Evolutionary conservation across 2,797 vertebrate genomes (phyloP), one percentile per base, ranked within the genome.

Genomic region (Apodemus agrarius): DNA sequence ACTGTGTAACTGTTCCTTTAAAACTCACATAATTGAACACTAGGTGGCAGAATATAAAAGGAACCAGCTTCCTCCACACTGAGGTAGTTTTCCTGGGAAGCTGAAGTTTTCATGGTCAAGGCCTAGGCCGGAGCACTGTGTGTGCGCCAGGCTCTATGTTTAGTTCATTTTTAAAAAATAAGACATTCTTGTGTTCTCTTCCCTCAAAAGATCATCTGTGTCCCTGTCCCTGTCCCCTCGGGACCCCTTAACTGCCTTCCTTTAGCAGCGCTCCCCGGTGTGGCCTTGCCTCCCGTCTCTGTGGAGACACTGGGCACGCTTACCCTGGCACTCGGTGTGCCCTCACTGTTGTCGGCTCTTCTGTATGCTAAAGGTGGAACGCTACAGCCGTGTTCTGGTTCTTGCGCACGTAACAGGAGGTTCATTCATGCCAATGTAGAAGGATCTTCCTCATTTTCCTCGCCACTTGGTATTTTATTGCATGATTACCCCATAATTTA

Each of bases 91-190:
- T 95, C 57, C 57, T 26, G 31, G 57, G 54, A 80, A 74, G 67
- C 49, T 34, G 13, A 75, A 67, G n/a, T 79, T 37, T 63, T 57
- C 19, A 19, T 13, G 37, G 87, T 61, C 57, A 72, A 84, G 89
- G 59, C 7, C 34, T 49, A 19, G 72, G 16, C 43, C 78, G 0
- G 0, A 22, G 63, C 37, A 46, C n/a, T 72, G 11, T 81, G 40
- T 61, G 5, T n/a, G 6, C 2, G 6, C 2, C 10, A 54, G 43
- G 13, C 75, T 17, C 0, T 17, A 0, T 89, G 24, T 94, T 96
- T 69, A 57, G 49, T 89, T 88, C 80, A 65, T 93, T 91, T 86
- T 97, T 67, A 37, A 65, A 72, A 81, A 97, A 83, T 52, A 80
- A 90, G 46, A 46, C 94, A 74, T 43, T 91, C 46, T 52, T 84